Base-by-base conservation (phyloP, 2,113 vertebrate genomes). In the Conger conger region DNA sequence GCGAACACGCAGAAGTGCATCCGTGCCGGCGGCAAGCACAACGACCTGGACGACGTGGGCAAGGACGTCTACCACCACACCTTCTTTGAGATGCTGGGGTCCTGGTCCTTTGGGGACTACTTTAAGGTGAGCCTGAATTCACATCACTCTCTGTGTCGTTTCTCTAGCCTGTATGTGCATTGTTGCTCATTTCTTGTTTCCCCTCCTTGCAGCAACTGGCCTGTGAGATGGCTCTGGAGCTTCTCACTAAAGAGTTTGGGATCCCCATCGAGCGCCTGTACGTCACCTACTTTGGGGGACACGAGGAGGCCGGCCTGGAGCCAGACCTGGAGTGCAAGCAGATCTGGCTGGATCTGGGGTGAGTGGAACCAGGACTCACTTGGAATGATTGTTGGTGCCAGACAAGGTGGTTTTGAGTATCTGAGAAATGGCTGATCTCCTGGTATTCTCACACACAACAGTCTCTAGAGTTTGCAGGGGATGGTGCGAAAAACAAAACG, bases 41-140 rank as follows among this genome's bases (percentile, higher is more conserved):
- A 99, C 0, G 98, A 99, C 91, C 93, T 99, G 88, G 98, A 99
- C 0, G 98, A 99, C 0, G 98, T 99, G 27, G 98, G 98, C n/a
- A 99, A 99, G 87, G 98, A 99, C 30, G 98, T 99, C 83, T 99
- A 99, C 89, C 98, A 99, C 83, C 98, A 99, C 92, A 99, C 98
- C 77, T 99, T 99, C 94, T 99, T 99, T 0, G 98, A 99, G 94
- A 99, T 99, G 98, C 82, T 99, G 93, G 98, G 98, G 0, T 99
- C 98, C 85, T 99, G 98, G 98, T 99, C 98, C 84, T 99, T 99
- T 81, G 98, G 98, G 20, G 97, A 99, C 93, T 99, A 99, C 88
- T 99, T 99, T 86, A 99, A 99, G 97, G 98, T 99, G 94, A 89
- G 87, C 45, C 20, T 20, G 35, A 13, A 50, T 50, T 50, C 45